A percentile compares a stretch with the other conserved stretches of the same genome.
Conservation (phyloP, 64 coral and sea anemone species). For the Cladopsammia gracilis region DNA sequence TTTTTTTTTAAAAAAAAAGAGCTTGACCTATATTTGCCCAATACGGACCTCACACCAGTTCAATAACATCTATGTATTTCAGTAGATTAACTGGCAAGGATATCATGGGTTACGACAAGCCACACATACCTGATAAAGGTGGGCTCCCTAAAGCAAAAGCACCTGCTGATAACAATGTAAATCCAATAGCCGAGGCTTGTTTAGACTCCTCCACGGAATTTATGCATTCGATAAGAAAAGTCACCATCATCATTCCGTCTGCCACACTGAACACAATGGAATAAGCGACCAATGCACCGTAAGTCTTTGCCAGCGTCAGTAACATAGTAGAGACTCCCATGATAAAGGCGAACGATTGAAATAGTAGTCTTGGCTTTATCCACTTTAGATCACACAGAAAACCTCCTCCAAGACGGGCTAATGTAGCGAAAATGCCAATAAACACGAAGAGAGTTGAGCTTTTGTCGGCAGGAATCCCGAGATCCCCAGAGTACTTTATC, state of each 20-base stretch:
- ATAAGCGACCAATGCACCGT: slow-evolving; percentile 20
- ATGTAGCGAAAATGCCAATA: slow-evolving; percentile 33
- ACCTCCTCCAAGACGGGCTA: slow-evolving; percentile 27
- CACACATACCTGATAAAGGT: slow-evolving; percentile 2
- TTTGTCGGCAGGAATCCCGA: slow-evolving; percentile 45
- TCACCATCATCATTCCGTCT: slow-evolving; percentile 24
- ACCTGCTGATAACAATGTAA: not conserved
- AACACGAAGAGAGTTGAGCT: slow-evolving; percentile 46
- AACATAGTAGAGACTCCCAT: slow-evolving; percentile 22
- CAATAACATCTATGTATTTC: no score
- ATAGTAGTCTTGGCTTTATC: not conserved
- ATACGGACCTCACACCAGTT: no score
- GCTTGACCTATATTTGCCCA: no score
- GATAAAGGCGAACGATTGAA: slow-evolving; percentile 4
- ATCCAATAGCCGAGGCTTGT: not conserved
- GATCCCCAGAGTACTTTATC: slow-evolving; percentile 43
- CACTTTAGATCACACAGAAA: slow-evolving; percentile 12
- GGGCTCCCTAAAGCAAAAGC: not conserved
- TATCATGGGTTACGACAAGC: not conserved
- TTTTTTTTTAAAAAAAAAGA: no score
- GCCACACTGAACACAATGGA: slow-evolving; percentile 23
- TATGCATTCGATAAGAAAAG: slow-evolving; percentile 12
- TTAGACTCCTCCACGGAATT: slow-evolving; percentile 10
- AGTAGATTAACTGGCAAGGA: no score
- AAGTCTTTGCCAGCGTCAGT: slow-evolving; percentile 16